Evolutionary conservation across 2,888 invertebrate species (phyloP).

Genomic region (Schizotus pectinicornis): DNA sequence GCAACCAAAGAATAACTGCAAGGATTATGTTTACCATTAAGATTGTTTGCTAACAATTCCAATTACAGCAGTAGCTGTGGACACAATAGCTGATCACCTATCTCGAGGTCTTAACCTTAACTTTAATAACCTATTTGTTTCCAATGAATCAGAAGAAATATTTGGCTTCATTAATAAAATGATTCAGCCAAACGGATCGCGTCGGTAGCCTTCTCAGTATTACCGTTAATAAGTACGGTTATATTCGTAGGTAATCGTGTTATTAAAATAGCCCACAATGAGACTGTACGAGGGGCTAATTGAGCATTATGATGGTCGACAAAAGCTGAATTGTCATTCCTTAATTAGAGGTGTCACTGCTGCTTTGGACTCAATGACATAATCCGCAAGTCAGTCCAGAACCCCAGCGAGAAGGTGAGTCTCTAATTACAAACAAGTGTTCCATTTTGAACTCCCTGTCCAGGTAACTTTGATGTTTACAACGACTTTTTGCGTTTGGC

Average conservation of each 20-base stretch:
- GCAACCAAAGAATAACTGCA: too few species aligned
- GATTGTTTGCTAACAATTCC: not conserved
- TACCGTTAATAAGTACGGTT: constrained; percentile 49
- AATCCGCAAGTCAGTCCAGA: too few species aligned
- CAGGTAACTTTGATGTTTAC: too few species aligned
- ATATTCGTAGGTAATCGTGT: constrained; percentile 35
- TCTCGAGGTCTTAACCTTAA: not conserved
- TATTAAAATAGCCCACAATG: constrained; percentile 32
- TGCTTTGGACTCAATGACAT: too few species aligned
- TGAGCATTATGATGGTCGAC: not conserved
- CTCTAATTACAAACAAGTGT: too few species aligned
- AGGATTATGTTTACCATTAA: too few species aligned
- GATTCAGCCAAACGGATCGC: constrained; percentile 33
- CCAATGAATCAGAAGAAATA: constrained; percentile 7
- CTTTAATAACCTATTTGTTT: constrained; percentile 13
- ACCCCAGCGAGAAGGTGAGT: too few species aligned
- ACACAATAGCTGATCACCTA: constrained; percentile 6
- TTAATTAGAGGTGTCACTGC: not conserved
- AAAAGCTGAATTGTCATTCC: not conserved
- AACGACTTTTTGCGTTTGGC: too few species aligned
- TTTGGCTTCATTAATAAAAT: constrained; percentile 30
- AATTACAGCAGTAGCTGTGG: too few species aligned
- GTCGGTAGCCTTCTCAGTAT: constrained; percentile 30
- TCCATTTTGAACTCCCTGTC: too few species aligned
- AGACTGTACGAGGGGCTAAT: not conserved